Base-by-base conservation (phyloP, 2,113 vertebrate genomes). In the Gallinago jamesoni region DNA sequence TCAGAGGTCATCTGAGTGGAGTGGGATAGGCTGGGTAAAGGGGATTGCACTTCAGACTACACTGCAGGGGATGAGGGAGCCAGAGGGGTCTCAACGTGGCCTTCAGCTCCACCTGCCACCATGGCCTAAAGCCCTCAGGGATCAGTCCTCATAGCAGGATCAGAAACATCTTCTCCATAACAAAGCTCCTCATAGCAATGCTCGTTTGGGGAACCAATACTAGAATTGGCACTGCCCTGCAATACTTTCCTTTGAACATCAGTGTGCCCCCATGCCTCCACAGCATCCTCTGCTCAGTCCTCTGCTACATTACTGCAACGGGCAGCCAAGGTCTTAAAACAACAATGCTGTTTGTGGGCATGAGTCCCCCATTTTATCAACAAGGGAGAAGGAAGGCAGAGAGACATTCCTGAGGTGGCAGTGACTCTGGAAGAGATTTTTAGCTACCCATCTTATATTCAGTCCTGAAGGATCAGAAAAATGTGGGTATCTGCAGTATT, bases 91-190 rank as follows among this genome's bases (percentile, higher is more conserved):
- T 77, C 14, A 2, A 9, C 30, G 8, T 30, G 70, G 31, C 41
- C 37, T 80, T 77, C 55, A 77, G 11, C 47, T 80, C 45, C 41
- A n/a, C 22, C 45, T 77, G 53, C 50, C 14, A 45, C 22, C 28
- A 37, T 2, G 30, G 25, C 30, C 48, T 64, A 56, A 80, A 90
- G 39, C 12, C 39, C 7, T 64, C 55, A 64, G 50, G 17, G 28
- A 28, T 5, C 0, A 0, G 24, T 66, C 33, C 35, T 43, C 2
- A 0, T 25, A 35, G 52, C 9, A n/a, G 37, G 47, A 45, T 63
- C 47, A 47, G 64, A 60, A 96, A 50, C 0, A 4, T 37, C 19
- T 74, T 80, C 68, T 87, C 27, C 41, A 5, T n/a, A 70, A 37
- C 24, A 57, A 66, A 84, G 45, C 33, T 84, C 33, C 37, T 89